Base-by-base conservation (phyloP, 2,797 vertebrate genomes). In the Manis crassicaudata region DNA sequence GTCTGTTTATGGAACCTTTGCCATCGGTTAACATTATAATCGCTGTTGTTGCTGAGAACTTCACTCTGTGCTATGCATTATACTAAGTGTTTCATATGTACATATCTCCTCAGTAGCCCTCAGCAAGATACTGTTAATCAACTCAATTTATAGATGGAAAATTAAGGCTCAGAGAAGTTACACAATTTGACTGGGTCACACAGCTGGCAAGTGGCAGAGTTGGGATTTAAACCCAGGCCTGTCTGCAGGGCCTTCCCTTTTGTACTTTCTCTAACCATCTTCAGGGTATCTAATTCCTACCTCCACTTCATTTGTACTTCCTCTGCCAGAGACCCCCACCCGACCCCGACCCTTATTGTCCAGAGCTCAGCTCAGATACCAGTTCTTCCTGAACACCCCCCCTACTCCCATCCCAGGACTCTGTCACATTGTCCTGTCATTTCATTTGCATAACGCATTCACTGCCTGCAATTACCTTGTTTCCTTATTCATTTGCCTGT, bases 371-470 rank as follows among this genome's bases (percentile, higher is more conserved):
- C 68, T 87, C 43, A 50, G 1, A 40, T 37, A 6, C 7, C 43
- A 17, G 46, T 27, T 79, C 35, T 32, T 70, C 13, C 40, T 87
- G 46, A 58, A 35, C 63, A 1, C 67, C 18, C 72, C 7, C 12
- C 20, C 29, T 1, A 0, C 67, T 17, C 32, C 60, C 27, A 14
- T 27, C 43, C 58, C 2, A 6, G 14, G 67, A 56, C 3, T 3
- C 7, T 17, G 0, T 29, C 27, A 3, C 3, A 0, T 21, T 52
- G 4, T 3, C 70, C 43, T 65, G 29, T 79, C 46, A 1, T 67
- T 70, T 32, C 73, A 56, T 76, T 35, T 92, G 67, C 23, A 5
- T 25, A 29, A 40, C 35, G 43, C 25, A 21, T 65, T 92, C 13
- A 6, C 23, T 82, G 50, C 6, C 94, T 63, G 72, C 58, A 92